Evolutionary conservation across 1,140 invertebrate species (phyloP), one percentile per base, ranked within the genome.

Genomic region (Hestina assimilis): DNA sequence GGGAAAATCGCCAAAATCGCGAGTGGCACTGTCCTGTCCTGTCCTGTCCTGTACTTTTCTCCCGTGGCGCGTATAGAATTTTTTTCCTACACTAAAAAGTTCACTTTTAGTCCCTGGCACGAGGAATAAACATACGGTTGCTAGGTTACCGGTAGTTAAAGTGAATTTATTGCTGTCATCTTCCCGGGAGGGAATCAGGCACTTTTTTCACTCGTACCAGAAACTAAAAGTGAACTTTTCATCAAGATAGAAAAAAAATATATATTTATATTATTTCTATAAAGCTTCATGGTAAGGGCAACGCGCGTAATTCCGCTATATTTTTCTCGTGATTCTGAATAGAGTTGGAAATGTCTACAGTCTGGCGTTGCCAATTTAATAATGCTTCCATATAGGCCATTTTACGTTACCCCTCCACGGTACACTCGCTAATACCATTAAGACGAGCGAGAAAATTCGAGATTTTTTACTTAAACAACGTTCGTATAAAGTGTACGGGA

Each of bases 351-450:
- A 50, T 61, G 47, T 38, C 47, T 51, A 9, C 42, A 31, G n/a
- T 21, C 42, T 52, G 50, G 21, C 67, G 26, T 48, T 51, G 66
- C 55, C 64, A 70, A 75, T 75, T 70, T 72, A 72, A 72, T 70
- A 75, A 71, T 58, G 58, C 60, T 21, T 35, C 23, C 60, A 45
- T 57, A 59, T 68, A 68, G 64, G 64, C 45, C 58, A 38, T 63
- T 48, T 35, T 38, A 38, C 15, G 7, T 38, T 38, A 20, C 33
- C 33, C 33, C 9, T 9, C 7, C 29, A 17, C 9, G 26, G 29
- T 21, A 48, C 45, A 48, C 20, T 48, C 19, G 45, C 12, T 48
- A 48, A 48, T 48, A 21, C 29, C 45, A 23, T 48, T 31, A 35
- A 33, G 31, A 48, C 31, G 29, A 48, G 45, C 19, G 11, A 33